Evolutionary conservation across 2,797 vertebrate genomes (phyloP).

Genomic region (Margarornis squamiger): DNA sequence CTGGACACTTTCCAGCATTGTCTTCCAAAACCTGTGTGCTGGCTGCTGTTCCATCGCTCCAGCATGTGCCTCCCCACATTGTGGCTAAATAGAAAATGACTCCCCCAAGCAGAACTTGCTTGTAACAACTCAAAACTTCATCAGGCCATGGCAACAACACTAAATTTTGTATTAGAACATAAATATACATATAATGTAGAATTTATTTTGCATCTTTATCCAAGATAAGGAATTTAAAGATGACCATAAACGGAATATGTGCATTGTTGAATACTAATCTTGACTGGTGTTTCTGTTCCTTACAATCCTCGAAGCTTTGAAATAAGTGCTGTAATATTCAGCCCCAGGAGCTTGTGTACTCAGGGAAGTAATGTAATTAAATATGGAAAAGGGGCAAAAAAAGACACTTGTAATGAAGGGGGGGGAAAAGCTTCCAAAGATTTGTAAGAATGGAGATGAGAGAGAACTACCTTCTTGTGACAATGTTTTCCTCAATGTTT

Average conservation of each 20-base stretch:
- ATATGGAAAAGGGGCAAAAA: background rate
- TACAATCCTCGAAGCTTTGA: background rate
- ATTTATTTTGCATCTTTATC: background rate
- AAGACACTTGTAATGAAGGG: background rate
- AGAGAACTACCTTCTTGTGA: background rate
- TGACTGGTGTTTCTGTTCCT: background rate
- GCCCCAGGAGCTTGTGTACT: background rate
- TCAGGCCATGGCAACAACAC: background rate
- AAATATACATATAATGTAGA: background rate
- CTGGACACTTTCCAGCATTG: background rate
- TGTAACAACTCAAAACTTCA: background rate
- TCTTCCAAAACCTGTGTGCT: background rate
- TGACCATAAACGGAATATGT: background rate
- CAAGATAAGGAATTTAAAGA: background rate
- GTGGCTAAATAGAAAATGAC: background rate
- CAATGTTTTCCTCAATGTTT: accelerated
- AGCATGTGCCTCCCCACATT: background rate
- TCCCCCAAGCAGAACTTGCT: background rate
- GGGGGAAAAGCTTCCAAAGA: background rate
- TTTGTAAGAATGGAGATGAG: background rate
- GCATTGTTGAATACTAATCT: accelerated
- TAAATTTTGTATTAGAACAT: background rate
- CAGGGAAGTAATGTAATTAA: background rate
- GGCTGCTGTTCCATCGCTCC: background rate
- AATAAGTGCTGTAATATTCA: background rate